Evolutionary conservation across 2,888 invertebrate species (phyloP), one percentile per base, ranked within the genome.

Genomic region (Erannis defoliaria): DNA sequence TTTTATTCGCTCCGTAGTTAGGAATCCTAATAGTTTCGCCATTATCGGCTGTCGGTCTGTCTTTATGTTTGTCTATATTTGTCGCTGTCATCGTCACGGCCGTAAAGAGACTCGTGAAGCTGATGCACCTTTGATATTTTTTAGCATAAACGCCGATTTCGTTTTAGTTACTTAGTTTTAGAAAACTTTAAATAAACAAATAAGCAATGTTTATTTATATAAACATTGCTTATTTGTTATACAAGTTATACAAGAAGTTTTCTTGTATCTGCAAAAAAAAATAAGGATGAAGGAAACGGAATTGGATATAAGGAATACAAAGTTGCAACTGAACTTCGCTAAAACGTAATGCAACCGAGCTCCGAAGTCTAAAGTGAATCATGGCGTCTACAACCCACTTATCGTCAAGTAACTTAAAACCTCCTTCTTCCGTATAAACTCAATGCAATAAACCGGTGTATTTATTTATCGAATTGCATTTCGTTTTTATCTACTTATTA

Each of bases 301-400:
- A 19, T 38, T 8, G 29, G 29, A 33, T 4, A 1, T 1, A 29
- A 29, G 23, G 9, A n/a, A n/a, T 23, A 37, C 53, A 66, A 54
- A 46, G 66, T 66, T 56, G 51, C 31, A 48, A 33, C 45, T n/a
- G 63, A 64, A 56, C 62, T 68, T 62, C 62, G 9, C 38, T n/a
- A 51, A 62, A 74, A 71, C 69, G 72, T 73, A 73, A 75, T 68
- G 74, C 70, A 76, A 73, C 68, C 74, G 64, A 78, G 76, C 72
- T 79, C n/a, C n/a, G n/a, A n/a, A n/a, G n/a, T n/a, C n/a, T 77
- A 81, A 81, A 80, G 79, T 82, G 82, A 85, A 81, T 85, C 82
- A 82, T 78, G 76, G 68, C 75, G 82, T 78, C 77, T 75, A 78
- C 81, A 81, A 76, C 73, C 75, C 75, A 79, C 79, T 81, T 86